phyloP scores from a whole-genome alignment of 2,113 vertebrate genomes.

The Gymnocephalus cernua region DNA sequence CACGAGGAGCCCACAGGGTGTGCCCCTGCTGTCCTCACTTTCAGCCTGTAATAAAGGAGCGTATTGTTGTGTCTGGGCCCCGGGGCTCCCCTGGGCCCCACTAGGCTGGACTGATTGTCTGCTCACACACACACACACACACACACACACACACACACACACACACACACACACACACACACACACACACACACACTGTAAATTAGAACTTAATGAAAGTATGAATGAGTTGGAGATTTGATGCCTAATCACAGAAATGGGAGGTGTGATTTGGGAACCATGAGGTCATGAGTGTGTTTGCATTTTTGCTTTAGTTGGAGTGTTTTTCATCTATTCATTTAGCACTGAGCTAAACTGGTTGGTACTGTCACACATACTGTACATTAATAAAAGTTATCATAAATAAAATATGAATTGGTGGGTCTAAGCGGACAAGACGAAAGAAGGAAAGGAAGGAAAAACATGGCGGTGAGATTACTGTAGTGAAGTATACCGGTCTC shows the following conservation, averaged over 20 bases:
- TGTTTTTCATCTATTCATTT: not conserved
- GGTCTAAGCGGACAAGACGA: not conserved
- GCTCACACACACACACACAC: slow-evolving; percentile 14
- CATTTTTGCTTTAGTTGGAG: not conserved
- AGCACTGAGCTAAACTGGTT: not conserved
- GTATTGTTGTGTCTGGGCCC: slow-evolving; percentile 69
- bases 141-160: slow-evolving; percentile 8
- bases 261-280: not conserved
- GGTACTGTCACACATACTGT: not conserved
- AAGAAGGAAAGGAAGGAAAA: not conserved
- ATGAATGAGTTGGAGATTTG: not conserved
- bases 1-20: slow-evolving; percentile 46
- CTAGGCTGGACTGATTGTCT: slow-evolving; percentile 42
- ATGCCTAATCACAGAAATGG: not conserved
- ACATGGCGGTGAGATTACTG: no score
- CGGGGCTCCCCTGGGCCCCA: slow-evolving; percentile 51
- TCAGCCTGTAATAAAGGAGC: slow-evolving; percentile 69
- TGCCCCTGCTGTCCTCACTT: slow-evolving; percentile 52
- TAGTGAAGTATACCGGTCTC: not conserved
- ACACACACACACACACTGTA: slow-evolving; percentile 16
- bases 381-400: not conserved
- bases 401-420: not conserved
- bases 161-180: slow-evolving; percentile 7
- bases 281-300: not conserved
- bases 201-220: not conserved